These are phyloP conservation scores for Drosophila lutescens DNA, from an alignment of 2,888 invertebrate species.

Conservation along the genomic window DNA sequence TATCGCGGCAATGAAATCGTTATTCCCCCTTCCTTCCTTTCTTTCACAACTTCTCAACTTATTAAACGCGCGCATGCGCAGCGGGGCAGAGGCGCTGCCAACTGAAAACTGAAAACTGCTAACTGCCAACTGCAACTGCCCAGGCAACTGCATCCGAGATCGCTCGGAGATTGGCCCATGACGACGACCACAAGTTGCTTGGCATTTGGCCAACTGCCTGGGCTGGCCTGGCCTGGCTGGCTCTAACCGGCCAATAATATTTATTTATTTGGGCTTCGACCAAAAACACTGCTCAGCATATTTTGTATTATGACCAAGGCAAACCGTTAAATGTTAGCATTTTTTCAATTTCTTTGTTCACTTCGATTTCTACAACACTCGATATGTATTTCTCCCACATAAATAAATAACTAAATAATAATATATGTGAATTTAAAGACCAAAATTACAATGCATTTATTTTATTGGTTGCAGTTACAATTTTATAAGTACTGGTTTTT, in stretches of 20 bases:
- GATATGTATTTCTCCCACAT: too few relatives aligned
- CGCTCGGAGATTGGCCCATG: conserved; percentile 53
- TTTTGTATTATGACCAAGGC: not conserved
- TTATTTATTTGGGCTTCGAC: conserved; percentile 43
- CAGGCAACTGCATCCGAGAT: conserved; percentile 44
- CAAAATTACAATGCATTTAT: too few relatives aligned
- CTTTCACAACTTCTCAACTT: conserved; percentile 14
- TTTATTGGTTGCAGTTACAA: too few relatives aligned
- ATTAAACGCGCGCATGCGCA: conserved; percentile 56
- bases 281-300: not conserved
- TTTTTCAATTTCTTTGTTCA: too few relatives aligned
- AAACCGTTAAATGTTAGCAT: too few relatives aligned
- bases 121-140: conserved; percentile 26
- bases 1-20: conserved; percentile 61
- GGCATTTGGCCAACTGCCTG: conserved; percentile 59
- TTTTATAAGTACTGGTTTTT: too few relatives aligned
- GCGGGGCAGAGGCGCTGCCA: conserved; percentile 38
- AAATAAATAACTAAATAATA: too few relatives aligned
- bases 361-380: too few relatives aligned
- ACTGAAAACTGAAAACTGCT: conserved; percentile 13
- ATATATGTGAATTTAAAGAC: too few relatives aligned
- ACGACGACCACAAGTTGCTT: conserved; percentile 30
- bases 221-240: conserved; percentile 5
- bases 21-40: not conserved
- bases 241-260: conserved; percentile 57